Evolutionary conservation across 2,113 vertebrate species (phyloP).

Genomic region (Sylvietta virens): DNA sequence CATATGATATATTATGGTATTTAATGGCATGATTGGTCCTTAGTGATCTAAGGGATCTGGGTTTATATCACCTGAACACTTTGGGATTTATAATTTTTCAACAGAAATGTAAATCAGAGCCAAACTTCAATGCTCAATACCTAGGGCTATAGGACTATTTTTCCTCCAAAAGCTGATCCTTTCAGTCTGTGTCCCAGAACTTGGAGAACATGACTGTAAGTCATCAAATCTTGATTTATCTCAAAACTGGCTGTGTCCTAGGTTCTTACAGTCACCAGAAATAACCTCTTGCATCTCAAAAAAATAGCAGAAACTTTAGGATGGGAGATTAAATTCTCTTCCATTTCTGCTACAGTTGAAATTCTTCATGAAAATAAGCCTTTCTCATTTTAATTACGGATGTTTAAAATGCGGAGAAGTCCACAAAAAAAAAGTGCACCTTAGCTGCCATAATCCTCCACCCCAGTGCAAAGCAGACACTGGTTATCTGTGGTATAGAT

Average conservation of each 20-base stretch:
- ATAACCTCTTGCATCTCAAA: neutral
- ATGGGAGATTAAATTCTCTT: neutral
- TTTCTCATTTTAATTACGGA: neutral
- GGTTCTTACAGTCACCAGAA: neutral
- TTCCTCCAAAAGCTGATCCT: neutral
- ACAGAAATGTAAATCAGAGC: neutral
- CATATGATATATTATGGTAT: neutral
- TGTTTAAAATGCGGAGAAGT: neutral
- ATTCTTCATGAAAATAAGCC: neutral
- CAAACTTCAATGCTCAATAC: neutral
- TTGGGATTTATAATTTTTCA: neutral
- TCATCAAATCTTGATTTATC: neutral
- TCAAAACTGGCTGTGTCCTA: neutral
- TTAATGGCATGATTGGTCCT: neutral
- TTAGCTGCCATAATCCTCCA: neutral
- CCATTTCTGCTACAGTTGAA: neutral
- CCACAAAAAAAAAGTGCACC: neutral
- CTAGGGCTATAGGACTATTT: neutral
- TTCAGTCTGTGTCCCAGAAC: neutral
- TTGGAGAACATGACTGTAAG: neutral
- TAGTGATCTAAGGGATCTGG: neutral
- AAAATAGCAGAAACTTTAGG: neutral
- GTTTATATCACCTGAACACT: neutral
- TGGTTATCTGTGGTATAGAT: neutral
- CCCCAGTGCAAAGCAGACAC: neutral